Base-by-base conservation (phyloP, 1,140 invertebrate genomes). In the Penaeus japonicus region DNA sequence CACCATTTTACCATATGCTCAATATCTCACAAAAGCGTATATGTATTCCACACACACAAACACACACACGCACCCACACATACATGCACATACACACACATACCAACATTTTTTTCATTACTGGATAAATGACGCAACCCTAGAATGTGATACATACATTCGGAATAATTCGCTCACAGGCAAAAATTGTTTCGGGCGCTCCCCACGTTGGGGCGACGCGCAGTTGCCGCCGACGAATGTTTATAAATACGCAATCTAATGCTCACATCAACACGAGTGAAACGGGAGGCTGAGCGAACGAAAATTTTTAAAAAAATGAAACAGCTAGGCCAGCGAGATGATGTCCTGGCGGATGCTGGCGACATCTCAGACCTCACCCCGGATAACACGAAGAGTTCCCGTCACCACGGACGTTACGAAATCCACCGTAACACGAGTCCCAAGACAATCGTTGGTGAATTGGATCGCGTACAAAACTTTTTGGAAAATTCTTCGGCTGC, bases 61-160 rank as follows among this genome's bases (percentile, higher is more conserved):
- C 79, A 59, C 55, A 53, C 53, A 54, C 27, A 32, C 78, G 47
- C 32, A 57, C 79, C 12, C 77, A 54, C n/a, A 81, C 53, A 55
- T 54, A 81, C 79, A 81, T 22, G 30, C 79, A 59, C 55, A 53
- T 53, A 54, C 27, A 32, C 78, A 47, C 32, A 57, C 79, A 18
- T n/a, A 81, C 79, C 27, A 12, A 24, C 53, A 81, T 70, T 70
- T 70, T n/a, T 84, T 84, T 84, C 82, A 84, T 84, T 70, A 84
- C 59, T 18, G 22, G 53, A 73, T 85, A 77, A 77, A 77, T 85
- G 47, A 85, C 84, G 57, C n/a, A 39, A 54, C 73, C 70, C 35
- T 77, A 85, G 73, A 77, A 85, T 85, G 84, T 85, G 84, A 85
- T 85, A 85, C 84, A 85, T 85, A 84, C 30, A 84, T 35, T 77